phyloP scores from a whole-genome alignment of 2,888 invertebrate genomes.

The Pachydiplax longipennis region DNA sequence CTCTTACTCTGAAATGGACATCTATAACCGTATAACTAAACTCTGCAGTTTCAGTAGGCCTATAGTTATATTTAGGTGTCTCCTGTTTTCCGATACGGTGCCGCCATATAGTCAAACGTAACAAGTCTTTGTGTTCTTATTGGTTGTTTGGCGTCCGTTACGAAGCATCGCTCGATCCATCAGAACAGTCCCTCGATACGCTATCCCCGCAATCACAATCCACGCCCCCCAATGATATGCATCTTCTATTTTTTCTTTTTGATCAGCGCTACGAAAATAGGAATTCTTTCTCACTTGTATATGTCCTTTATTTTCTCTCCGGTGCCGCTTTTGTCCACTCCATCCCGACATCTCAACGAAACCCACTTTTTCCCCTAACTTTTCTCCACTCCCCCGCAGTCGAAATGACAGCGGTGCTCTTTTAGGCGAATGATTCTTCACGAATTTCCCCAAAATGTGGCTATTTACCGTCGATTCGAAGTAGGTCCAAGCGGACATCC shows the following conservation, averaged over 20 bases:
- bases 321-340: background rate
- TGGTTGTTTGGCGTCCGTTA: too few species aligned
- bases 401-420: too few species aligned
- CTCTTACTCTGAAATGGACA: conserved; percentile 7
- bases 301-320: background rate
- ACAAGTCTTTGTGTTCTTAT: too few species aligned
- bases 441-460: background rate
- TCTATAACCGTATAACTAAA: conserved; percentile 6
- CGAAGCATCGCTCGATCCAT: background rate
- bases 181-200: background rate
- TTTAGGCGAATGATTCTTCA: too few species aligned
- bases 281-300: background rate
- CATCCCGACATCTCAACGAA: too few species aligned
- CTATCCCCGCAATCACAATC: background rate
- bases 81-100: background rate
- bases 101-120: background rate
- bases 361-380: background rate
- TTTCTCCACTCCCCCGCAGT: background rate
- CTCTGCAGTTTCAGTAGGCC: background rate
- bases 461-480: background rate
- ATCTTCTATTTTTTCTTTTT: background rate
- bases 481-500: background rate
- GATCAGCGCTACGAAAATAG: conserved; percentile 24
- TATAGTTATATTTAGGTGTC: background rate
- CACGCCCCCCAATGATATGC: background rate